These are phyloP conservation scores for Ornithorhynchus anatinus DNA, from an alignment of 2,113 vertebrate genomes.

Conservation along the genomic window DNA sequence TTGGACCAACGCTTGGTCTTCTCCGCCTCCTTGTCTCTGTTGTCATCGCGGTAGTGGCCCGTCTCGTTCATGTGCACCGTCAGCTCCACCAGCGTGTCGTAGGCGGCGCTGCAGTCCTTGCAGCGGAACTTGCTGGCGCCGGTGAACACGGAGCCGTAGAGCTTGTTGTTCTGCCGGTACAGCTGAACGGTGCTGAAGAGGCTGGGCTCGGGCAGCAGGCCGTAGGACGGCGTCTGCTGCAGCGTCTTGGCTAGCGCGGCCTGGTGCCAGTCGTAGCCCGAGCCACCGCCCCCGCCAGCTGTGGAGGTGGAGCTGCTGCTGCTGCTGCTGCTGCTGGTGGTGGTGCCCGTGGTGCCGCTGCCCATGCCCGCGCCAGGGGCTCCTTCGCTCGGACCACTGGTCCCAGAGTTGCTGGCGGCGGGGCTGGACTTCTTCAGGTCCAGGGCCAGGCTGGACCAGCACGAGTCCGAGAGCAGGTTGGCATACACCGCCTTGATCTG, in stretches of 20 bases:
- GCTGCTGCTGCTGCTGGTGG: slow-evolving; percentile 63
- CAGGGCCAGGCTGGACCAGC: slow-evolving; percentile 92
- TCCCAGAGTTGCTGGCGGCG: slow-evolving; percentile 68
- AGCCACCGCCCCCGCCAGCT: slow-evolving; percentile 71
- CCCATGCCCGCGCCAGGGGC: slow-evolving; percentile 41
- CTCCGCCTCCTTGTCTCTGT: slow-evolving; percentile 92
- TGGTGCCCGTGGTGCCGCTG: slow-evolving; percentile 50
- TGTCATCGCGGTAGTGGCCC: slow-evolving; percentile 97
- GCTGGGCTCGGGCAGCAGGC: slow-evolving; percentile 95
- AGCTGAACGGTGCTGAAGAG: slow-evolving; percentile 99
- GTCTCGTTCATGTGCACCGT: slow-evolving; percentile 99
- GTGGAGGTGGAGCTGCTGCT: slow-evolving; percentile 59
- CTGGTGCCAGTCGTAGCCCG: slow-evolving; percentile 98
- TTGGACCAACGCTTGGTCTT: slow-evolving; percentile 96
- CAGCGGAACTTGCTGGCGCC: slow-evolving; percentile 98
- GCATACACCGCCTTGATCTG: slow-evolving; percentile 97
- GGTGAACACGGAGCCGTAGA: slow-evolving; percentile 96
- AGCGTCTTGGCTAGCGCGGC: slow-evolving; percentile 96
- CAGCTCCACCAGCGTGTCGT: slow-evolving; percentile 95
- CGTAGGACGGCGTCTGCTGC: slow-evolving; percentile 90
- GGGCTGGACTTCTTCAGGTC: slow-evolving; percentile 90
- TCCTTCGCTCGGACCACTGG: slow-evolving; percentile 42
- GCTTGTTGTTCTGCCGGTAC: slow-evolving; percentile 96
- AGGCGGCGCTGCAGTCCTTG: slow-evolving; percentile 97
- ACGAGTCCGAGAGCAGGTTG: slow-evolving; percentile 94